These are phyloP conservation scores for Ephydatia muelleri DNA, from an alignment of 37 sponge, comb jelly and placozoan genomes.

Conservation along the genomic window DNA sequence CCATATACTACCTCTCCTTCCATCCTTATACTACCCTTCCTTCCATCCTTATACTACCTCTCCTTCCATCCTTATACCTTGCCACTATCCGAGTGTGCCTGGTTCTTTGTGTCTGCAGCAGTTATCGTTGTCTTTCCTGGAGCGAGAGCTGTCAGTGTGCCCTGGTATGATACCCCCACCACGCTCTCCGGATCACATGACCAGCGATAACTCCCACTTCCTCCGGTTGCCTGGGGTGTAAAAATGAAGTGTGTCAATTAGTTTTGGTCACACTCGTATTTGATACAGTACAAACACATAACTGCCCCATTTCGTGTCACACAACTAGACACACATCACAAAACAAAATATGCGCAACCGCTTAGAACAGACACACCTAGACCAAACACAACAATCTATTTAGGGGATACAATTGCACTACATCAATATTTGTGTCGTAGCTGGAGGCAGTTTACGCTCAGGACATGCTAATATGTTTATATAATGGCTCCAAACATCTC, in stretches of 20 bases:
- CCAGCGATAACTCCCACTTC: constrained; percentile 85
- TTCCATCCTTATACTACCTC: background rate
- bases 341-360: too few relatives aligned
- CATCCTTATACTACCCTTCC: background rate
- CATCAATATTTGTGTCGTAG: too few relatives aligned
- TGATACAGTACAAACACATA: too few relatives aligned
- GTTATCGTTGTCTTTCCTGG: constrained; percentile 36
- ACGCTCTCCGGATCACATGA: constrained; percentile 58
- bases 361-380: too few relatives aligned
- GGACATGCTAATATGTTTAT: too few relatives aligned
- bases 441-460: too few relatives aligned
- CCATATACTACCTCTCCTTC: background rate
- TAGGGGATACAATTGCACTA: too few relatives aligned
- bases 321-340: too few relatives aligned
- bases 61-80: constrained; percentile 25
- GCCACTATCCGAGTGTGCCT: constrained; percentile 38
- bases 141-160: constrained; percentile 28
- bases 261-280: background rate
- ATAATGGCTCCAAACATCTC: too few relatives aligned
- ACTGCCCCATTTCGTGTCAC: too few relatives aligned
- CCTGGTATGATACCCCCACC: constrained; percentile 34
- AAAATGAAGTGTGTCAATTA: background rate
- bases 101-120: constrained; percentile 62
- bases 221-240: constrained; percentile 58
- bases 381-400: too few relatives aligned